Conservation (phyloP, 2,113 vertebrate genomes). For the Calypte anna region DNA sequence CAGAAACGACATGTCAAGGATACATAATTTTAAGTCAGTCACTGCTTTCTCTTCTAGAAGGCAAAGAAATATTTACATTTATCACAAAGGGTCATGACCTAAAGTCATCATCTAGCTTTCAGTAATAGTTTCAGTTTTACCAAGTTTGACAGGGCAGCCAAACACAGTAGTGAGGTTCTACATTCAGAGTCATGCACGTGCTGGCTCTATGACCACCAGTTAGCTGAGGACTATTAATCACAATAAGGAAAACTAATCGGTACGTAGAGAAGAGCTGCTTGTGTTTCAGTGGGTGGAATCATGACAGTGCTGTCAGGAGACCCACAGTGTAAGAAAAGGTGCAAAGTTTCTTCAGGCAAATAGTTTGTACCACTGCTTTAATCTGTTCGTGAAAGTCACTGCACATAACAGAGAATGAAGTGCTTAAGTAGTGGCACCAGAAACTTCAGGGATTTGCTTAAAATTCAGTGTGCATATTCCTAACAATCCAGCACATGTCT, state of each 20-base stretch:
- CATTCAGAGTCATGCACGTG: background rate
- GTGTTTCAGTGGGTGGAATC: background rate
- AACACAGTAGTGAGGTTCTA: background rate
- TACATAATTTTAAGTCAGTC: background rate
- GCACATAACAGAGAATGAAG: background rate
- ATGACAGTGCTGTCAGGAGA: background rate
- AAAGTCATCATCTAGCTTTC: background rate
- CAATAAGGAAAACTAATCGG: background rate
- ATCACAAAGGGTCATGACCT: background rate
- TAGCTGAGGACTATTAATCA: background rate
- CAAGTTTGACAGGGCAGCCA: background rate
- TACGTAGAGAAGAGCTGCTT: background rate
- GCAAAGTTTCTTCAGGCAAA: background rate
- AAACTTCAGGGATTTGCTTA: constrained; percentile 45
- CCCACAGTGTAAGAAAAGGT: background rate
- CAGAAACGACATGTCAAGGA: background rate
- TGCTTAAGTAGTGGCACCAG: background rate
- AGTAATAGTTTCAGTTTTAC: background rate
- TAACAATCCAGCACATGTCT: constrained; percentile 2
- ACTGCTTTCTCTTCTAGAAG: background rate
- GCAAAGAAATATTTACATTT: background rate
- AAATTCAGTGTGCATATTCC: constrained; percentile 30
- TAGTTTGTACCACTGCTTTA: background rate
- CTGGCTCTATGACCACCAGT: background rate
- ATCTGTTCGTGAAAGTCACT: constrained; percentile 3